Base-by-base conservation (phyloP, 2,113 vertebrate species). In the Corydoras maculifer region DNA sequence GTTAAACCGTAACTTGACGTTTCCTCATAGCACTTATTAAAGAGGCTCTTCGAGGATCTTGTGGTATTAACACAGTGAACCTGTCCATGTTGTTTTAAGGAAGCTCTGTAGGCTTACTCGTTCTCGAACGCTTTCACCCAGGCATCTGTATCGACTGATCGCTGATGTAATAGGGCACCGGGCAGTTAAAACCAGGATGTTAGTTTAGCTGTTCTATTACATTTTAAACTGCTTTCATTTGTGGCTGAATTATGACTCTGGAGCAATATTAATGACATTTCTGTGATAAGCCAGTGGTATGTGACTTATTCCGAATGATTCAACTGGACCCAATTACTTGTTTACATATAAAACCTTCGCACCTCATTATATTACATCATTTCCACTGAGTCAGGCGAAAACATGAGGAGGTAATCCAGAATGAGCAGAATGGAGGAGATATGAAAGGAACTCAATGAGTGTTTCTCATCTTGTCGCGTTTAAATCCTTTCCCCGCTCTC, bases 391-490 rank as follows among this genome's bases (percentile, higher is more conserved):
- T 73, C 62, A 60, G 35, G 25, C 64, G 30, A 74, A 72, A 72
- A 65, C 77, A 78, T 7, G n/a, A 31, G 49, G 31, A 43, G 63
- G 25, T 9, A 12, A 15, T 18, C 50, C 65, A 62, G 25, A 68
- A 62, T 2, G 8, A 48, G 62, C 43, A 72, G 74, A 76, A 76
- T 66, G 62, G 65, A 75, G 49, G 43, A 73, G 74, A 76, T 79
- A 58, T 70, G 74, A 67, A 76, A 73, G 68, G 65, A 75, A 69
- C 53, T 75, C 35, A 43, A 54, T 29, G 25, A 71, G 72, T 58
- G 65, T 76, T 79, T 76, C 70, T 79, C 70, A 73, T 75, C 77
- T 66, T 73, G 69, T 73, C 66, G 13, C 75, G 69, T 75, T 55
- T 62, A 59, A 79, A 79, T 79, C 70, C 69, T 18, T 65, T 14